Base-by-base conservation (phyloP, 2,888 invertebrate species). In the Sepiola atlantica region DNA sequence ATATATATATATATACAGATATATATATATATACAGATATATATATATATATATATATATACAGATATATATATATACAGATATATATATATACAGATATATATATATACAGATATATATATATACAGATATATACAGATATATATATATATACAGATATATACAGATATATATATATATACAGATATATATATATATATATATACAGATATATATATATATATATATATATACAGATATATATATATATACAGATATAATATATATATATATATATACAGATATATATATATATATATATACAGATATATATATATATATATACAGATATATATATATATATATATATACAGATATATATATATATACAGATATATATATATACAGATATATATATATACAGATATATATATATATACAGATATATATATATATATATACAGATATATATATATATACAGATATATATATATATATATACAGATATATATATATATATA, bases 191-290 rank as follows among this genome's bases (percentile, higher is more conserved):
- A 77, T 24, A 77, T 77, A 77, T 77, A 77, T 24, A 77, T 77
- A 77, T 24, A 77, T 24, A 77, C 24, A 77, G 18, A 77, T 77
- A 77, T 77, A 77, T 77, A 77, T 77, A 77, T 24, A 77, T 24
- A 77, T 77, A 77, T 77, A 77, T 77, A 77, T 77, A 77, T 77
- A 77, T 77, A 77, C 77, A 77, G 20, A 77, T 77, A 77, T 77
- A 77, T 77, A 77, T 77, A 77, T 77, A 77, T 24, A 77, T n/a
- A n/a, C n/a, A n/a, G n/a, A n/a, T n/a, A n/a, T n/a, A n/a, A n/a
- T n/a, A n/a, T n/a, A n/a, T n/a, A n/a, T 24, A 77, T 77, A 77
- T 77, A 77, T 77, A 77, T 77, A 77, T 77, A 77, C 77, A 77
- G 20, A 77, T 77, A 77, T 77, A 77, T 77, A 77, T 77, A 77